Percentiles rank a stretch among this genome's conserved stretches.
Evolutionary conservation across 1,140 invertebrate species (phyloP).

Genomic region (Lasioglossum baleicum): DNA sequence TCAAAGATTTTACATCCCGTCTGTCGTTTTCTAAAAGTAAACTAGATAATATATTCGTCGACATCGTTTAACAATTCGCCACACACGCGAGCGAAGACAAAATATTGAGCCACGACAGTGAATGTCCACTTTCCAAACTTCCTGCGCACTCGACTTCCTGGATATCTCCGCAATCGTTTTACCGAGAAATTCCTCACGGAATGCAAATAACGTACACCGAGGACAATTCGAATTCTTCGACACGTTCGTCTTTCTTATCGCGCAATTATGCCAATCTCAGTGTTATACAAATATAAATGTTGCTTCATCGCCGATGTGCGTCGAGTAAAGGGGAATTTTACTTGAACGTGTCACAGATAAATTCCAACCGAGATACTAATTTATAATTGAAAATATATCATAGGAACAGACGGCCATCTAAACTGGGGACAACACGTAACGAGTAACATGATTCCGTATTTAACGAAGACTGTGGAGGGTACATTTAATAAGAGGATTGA

Average conservation of each 20-base stretch:
- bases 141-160: constrained; percentile 27
- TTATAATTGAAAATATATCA: no score
- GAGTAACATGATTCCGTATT: no score
- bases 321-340: no score
- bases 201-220: constrained; percentile 22
- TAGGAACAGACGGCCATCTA: no score
- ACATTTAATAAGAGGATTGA: background rate
- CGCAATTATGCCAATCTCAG: constrained; percentile 5
- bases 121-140: constrained; percentile 33
- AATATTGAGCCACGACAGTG: constrained; percentile 22
- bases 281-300: background rate
- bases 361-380: no score
- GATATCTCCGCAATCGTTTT: constrained; percentile 25
- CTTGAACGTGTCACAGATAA: no score
- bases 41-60: background rate
- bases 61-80: background rate
- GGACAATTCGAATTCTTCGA: constrained; percentile 2
- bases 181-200: constrained; percentile 32
- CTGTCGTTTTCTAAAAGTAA: background rate
- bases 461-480: background rate
- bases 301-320: background rate
- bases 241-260: background rate
- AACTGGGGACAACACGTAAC: no score
- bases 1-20: constrained; percentile 16
- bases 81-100: background rate